phyloP scores from a whole-genome alignment of 2,113 vertebrate genomes.

The Malurus cyaneus region DNA sequence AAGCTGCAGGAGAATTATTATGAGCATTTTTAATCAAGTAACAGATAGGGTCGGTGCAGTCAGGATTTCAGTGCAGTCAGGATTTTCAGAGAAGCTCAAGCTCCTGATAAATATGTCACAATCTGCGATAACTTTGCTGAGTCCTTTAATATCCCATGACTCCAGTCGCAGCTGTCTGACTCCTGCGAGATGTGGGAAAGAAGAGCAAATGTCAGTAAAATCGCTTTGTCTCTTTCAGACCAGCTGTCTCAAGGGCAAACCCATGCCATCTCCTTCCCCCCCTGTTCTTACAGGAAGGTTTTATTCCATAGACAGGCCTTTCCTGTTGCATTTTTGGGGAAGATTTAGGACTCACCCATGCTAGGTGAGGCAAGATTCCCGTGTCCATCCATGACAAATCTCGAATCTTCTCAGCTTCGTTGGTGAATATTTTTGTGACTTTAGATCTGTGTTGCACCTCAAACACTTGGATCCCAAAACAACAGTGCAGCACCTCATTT shows the following conservation, averaged over 20 bases:
- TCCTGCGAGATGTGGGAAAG: conserved; percentile 64
- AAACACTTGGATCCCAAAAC: neutral
- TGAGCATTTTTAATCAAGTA: conserved; percentile 74
- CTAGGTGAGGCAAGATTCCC: neutral
- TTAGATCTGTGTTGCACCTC: neutral
- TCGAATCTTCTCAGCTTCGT: neutral
- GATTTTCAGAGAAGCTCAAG: conserved; percentile 69
- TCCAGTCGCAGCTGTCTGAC: conserved; percentile 42
- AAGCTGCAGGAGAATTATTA: conserved; percentile 60
- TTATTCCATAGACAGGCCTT: neutral
- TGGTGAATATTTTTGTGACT: neutral
- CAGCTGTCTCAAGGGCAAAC: conserved; percentile 62
- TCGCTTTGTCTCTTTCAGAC: conserved; percentile 36
- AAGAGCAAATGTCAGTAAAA: conserved; percentile 74
- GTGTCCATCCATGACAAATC: neutral
- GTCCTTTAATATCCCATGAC: conserved; percentile 71
- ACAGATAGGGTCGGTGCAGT: conserved; percentile 55
- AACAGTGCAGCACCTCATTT: neutral
- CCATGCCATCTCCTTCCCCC: conserved; percentile 11
- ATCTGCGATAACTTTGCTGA: conserved; percentile 74
- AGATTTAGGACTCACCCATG: neutral
- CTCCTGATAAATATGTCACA: conserved; percentile 75
- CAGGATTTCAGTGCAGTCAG: conserved; percentile 57
- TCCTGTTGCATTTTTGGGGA: neutral
- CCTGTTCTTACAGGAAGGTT: neutral